These are phyloP conservation scores for Trissolcus japonicus DNA, from an alignment of 2,888 invertebrate species.

Conservation along the genomic window DNA sequence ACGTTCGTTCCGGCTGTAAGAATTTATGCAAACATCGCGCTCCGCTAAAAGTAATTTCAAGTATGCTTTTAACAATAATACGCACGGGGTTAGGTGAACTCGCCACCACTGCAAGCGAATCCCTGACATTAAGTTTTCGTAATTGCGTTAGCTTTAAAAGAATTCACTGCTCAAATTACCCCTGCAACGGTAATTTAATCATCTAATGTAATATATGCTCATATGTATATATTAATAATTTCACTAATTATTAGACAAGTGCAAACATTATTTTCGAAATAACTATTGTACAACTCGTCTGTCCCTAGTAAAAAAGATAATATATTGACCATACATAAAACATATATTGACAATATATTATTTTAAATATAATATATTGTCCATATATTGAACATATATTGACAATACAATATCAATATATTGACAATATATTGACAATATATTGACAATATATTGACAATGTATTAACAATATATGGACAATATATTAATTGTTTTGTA, in stretches of 20 bases:
- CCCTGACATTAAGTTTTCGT: constrained; percentile 11
- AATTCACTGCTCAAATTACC: constrained; percentile 18
- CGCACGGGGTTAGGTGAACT: neutral
- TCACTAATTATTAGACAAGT: constrained; percentile 9
- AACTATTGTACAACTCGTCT: no score
- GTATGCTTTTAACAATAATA: constrained; percentile 28
- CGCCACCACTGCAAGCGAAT: neutral
- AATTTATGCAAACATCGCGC: constrained; percentile 53
- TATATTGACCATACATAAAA: no score
- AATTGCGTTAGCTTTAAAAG: constrained; percentile 9
- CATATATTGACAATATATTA: no score
- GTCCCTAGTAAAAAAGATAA: no score
- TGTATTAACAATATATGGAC: no score
- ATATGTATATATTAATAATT: neutral
- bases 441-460: no score
- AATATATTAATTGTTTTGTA: no score
- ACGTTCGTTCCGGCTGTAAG: constrained; percentile 31
- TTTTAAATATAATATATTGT: no score
- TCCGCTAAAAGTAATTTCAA: constrained; percentile 21
- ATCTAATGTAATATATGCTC: constrained; percentile 12
- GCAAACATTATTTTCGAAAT: neutral
- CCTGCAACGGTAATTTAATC: constrained; percentile 12
- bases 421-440: no score
- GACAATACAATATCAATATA: no score
- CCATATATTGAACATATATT: no score